These are phyloP conservation scores for Anagrus nilaparvatae DNA, from an alignment of 1,140 invertebrate genomes.

Conservation along the genomic window DNA sequence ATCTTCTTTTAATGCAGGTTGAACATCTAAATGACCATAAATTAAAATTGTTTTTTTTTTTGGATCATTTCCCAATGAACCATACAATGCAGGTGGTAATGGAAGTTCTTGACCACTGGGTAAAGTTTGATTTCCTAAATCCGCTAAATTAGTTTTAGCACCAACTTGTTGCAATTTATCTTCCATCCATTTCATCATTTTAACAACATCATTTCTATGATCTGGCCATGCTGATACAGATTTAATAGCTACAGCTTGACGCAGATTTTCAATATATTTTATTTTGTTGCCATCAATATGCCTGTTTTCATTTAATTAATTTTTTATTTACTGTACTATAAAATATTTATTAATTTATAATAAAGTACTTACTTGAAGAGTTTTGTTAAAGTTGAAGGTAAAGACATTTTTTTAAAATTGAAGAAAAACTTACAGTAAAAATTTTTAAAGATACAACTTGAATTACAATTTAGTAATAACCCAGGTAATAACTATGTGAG, in stretches of 20 bases:
- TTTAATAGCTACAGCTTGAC: constrained; percentile 84
- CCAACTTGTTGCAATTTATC: constrained; percentile 67
- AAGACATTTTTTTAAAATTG: constrained; percentile 11
- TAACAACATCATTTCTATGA: constrained; percentile 58
- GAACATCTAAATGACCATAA: constrained; percentile 97
- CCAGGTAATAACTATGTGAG: too few relatives aligned
- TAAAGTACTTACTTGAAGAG: constrained; percentile 13
- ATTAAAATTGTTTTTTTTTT: constrained; percentile 86
- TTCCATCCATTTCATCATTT: constrained; percentile 74
- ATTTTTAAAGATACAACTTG: too few relatives aligned
- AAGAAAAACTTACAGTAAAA: too few relatives aligned
- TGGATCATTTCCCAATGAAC: constrained; percentile 69
- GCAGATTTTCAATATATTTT: constrained; percentile 69
- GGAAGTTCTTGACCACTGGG: constrained; percentile 61
- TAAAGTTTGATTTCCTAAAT: constrained; percentile 71
- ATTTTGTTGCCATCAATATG: constrained; percentile 68
- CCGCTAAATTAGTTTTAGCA: constrained; percentile 60
- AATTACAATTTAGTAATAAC: too few relatives aligned
- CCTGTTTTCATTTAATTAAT: constrained; percentile 42
- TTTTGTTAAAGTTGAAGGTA: constrained; percentile 12
- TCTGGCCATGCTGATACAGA: constrained; percentile 92
- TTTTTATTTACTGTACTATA: not conserved
- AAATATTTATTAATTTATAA: not conserved
- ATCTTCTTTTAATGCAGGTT: constrained; percentile 83
- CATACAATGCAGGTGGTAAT: constrained; percentile 85